These are phyloP conservation scores for Nesogale talazaci DNA, from an alignment of 2,113 vertebrate genomes.

Conservation along the genomic window DNA sequence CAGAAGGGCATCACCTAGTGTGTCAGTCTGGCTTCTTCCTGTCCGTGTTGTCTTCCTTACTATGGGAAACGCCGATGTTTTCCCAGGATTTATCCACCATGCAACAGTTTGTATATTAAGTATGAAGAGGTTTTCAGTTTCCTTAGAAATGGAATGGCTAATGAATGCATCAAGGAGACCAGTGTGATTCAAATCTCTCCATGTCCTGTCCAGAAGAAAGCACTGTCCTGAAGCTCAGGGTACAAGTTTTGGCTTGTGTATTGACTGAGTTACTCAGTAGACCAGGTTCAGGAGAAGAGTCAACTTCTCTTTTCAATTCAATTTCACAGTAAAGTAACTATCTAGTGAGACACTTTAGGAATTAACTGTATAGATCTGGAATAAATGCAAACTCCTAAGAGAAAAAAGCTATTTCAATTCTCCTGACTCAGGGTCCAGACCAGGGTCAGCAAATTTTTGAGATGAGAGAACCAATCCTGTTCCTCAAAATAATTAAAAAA, in stretches of 20 bases:
- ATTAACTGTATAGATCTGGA: neutral
- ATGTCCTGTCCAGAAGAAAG: neutral
- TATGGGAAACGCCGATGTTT: neutral
- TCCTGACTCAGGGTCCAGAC: neutral
- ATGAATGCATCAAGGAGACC: neutral
- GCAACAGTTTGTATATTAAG: neutral
- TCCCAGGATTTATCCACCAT: neutral
- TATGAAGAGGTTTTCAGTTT: neutral
- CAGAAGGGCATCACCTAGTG: too few species aligned
- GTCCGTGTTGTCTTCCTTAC: neutral
- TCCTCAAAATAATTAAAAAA: too few species aligned
- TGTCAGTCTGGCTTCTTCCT: neutral
- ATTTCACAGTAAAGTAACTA: constrained; percentile 39
- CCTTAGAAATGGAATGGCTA: neutral
- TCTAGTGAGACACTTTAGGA: neutral
- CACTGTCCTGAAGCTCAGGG: neutral
- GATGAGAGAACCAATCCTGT: too few species aligned
- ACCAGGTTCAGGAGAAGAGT: neutral
- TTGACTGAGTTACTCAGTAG: neutral
- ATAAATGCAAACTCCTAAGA: neutral
- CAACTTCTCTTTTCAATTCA: neutral
- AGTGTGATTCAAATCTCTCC: neutral
- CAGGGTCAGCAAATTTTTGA: too few species aligned
- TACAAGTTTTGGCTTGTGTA: neutral
- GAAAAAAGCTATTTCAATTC: neutral